phyloP scores from a whole-genome alignment of 2,113 vertebrate species.

The Sialia sialis region DNA sequence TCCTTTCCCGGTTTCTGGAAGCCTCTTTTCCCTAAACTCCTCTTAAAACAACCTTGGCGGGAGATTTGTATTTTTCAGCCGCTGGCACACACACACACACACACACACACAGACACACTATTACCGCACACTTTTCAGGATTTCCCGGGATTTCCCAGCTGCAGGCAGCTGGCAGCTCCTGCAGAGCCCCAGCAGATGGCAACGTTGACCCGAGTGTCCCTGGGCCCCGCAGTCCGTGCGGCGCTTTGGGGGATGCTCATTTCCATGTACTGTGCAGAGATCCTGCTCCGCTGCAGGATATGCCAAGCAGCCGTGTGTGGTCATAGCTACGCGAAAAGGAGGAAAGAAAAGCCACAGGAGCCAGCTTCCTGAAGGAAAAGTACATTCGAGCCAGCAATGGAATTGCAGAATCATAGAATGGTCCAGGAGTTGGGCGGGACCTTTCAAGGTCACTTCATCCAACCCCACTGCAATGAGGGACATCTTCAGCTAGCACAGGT shows the following conservation, averaged over 20 bases:
- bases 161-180: not conserved
- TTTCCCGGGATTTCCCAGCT: not conserved
- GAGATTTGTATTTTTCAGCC: fast-evolving
- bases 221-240: fast-evolving
- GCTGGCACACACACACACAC: fast-evolving
- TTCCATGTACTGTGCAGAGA: fast-evolving
- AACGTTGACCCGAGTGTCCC: not conserved
- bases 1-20: not conserved
- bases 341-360: not conserved
- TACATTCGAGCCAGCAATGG: not conserved
- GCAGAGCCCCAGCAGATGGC: slow-evolving; percentile 31
- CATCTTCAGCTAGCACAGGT: not conserved
- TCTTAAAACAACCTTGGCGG: not conserved
- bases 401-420: not conserved
- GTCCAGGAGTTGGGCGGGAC: not conserved
- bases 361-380: not conserved
- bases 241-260: fast-evolving
- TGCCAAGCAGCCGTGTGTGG: fast-evolving
- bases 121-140: fast-evolving
- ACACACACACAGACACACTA: fast-evolving
- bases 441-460: not conserved
- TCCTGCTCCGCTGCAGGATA: not conserved
- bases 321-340: not conserved
- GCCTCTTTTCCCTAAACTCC: not conserved
- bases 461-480: not conserved